Evolutionary conservation across 2,888 invertebrate species (phyloP).

Genomic region (Ophioninae sp.): DNA sequence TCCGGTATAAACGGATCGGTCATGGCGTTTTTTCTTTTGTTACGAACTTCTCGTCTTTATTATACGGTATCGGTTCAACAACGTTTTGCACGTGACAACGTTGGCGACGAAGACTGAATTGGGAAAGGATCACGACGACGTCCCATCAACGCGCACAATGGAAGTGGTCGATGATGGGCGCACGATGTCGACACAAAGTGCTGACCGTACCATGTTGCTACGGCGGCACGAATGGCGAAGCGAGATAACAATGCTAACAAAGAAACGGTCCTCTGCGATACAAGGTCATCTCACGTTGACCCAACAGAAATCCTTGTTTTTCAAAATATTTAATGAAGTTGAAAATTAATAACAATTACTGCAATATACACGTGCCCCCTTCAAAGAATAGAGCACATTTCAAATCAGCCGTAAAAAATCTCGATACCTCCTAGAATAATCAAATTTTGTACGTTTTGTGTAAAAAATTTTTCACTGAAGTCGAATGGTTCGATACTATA

Average conservation of each 20-base stretch:
- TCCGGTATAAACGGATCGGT: slow-evolving; percentile 43
- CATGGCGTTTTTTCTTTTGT: slow-evolving; percentile 31
- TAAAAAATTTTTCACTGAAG: too few relatives aligned
- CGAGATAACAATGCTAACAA: background rate
- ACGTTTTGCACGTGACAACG: background rate
- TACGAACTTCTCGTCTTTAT: background rate
- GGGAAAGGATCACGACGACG: background rate
- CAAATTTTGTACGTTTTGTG: too few relatives aligned
- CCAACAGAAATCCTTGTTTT: background rate
- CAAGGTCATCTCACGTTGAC: background rate
- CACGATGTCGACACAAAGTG: background rate
- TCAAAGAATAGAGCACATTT: too few relatives aligned
- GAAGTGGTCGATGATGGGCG: background rate
- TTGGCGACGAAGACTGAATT: slow-evolving; percentile 3
- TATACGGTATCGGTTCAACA: background rate
- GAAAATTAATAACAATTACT: background rate
- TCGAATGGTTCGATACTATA: too few relatives aligned
- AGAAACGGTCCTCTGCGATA: background rate
- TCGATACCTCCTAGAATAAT: too few relatives aligned
- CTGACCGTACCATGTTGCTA: background rate
- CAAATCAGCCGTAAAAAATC: too few relatives aligned
- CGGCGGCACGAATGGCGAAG: background rate
- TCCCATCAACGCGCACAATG: background rate
- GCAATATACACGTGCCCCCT: background rate
- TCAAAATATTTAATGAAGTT: background rate